Conservation (phyloP, 2,797 vertebrate species). For the Xenentodon cancila region DNA sequence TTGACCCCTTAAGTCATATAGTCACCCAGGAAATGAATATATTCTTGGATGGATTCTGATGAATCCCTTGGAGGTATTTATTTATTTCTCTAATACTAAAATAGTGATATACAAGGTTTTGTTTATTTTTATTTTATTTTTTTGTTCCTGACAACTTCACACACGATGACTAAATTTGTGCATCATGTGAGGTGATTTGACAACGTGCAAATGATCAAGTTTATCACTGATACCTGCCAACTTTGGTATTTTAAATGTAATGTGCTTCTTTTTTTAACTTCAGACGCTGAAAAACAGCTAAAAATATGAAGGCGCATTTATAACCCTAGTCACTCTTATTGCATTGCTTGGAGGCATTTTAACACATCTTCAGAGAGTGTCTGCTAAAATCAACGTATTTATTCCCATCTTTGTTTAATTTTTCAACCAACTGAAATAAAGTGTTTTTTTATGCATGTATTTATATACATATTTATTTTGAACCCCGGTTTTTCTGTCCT, state of each 20-base stretch:
- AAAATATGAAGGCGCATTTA: constrained; percentile 52
- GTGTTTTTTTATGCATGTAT: constrained; percentile 11
- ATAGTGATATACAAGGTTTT: too few species aligned
- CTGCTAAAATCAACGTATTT: constrained; percentile 54
- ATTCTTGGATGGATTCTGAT: too few species aligned
- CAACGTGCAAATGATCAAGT: constrained; percentile 6
- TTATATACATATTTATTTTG: constrained; percentile 4
- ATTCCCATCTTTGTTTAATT: constrained; percentile 63
- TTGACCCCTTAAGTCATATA: not conserved
- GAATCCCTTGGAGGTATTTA: too few species aligned
- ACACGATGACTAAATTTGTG: constrained; percentile 5
- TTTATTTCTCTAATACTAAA: too few species aligned
- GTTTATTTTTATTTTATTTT: too few species aligned
- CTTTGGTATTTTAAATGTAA: constrained; percentile 28
- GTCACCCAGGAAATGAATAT: too few species aligned
- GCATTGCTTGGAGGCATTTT: constrained; percentile 56
- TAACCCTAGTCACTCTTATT: constrained; percentile 50
- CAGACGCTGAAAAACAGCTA: constrained; percentile 46
- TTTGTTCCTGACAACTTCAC: constrained; percentile 9
- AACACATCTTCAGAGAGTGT: constrained; percentile 52
- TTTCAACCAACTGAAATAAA: constrained; percentile 55
- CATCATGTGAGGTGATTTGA: constrained; percentile 6
- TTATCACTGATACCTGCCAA: constrained; percentile 24
- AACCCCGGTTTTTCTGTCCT: constrained; percentile 38
- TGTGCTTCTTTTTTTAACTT: constrained; percentile 40